phyloP scores from a whole-genome alignment of 2,888 invertebrate species.

The Heliconius charithonia region DNA sequence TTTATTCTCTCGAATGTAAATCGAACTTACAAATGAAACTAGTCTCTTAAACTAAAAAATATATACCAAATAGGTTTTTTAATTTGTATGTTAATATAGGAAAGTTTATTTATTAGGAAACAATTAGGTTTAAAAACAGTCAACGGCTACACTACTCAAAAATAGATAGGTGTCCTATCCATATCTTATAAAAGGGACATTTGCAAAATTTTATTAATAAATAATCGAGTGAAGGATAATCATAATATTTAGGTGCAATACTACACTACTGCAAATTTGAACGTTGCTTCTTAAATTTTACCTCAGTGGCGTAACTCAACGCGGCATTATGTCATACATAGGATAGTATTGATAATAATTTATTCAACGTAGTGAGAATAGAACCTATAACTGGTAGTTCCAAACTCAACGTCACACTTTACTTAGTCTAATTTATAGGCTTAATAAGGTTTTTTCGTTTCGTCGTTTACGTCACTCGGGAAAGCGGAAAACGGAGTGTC shows the following conservation, averaged over 20 bases:
- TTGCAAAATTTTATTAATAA: not conserved
- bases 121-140: no score
- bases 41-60: no score
- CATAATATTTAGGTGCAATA: not conserved
- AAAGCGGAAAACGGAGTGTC: not conserved
- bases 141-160: not conserved
- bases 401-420: no score
- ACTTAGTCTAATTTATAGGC: no score
- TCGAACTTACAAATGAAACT: no score
- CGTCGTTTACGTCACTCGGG: not conserved
- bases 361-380: not conserved
- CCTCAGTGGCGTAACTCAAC: not conserved
- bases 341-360: not conserved
- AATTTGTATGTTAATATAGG: no score
- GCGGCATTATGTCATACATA: not conserved
- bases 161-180: not conserved
- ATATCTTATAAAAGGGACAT: not conserved
- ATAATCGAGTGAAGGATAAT: not conserved
- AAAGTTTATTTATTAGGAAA: no score
- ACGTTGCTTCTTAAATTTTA: not conserved
- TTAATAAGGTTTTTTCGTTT: no score
- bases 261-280: no score
- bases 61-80: no score
- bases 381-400: not conserved
- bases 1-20: no score